A percentile compares a stretch with the other conserved stretches of the same genome.
These are phyloP conservation scores for Corythoichthys intestinalis DNA, from an alignment of 2,113 vertebrate species.

Conservation along the genomic window DNA sequence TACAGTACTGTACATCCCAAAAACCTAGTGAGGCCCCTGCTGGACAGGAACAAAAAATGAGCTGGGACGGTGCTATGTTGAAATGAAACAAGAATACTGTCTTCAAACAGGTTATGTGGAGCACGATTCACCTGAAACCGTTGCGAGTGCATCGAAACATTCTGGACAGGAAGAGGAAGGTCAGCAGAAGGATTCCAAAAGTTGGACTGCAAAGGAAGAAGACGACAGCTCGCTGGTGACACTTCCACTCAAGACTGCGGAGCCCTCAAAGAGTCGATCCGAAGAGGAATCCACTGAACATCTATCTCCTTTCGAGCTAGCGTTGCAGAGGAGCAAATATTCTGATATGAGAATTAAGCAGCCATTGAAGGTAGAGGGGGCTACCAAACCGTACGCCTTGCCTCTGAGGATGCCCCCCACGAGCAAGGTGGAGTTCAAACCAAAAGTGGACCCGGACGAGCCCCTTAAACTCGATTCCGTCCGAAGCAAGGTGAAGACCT, in stretches of 20 bases:
- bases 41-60: background rate
- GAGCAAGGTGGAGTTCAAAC: constrained; percentile 20
- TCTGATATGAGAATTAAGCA: constrained; percentile 22
- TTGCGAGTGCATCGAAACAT: background rate
- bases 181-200: background rate
- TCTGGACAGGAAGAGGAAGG: background rate
- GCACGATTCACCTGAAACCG: background rate
- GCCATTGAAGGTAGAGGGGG: constrained; percentile 31
- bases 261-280: background rate
- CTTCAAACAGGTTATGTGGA: background rate
- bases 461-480: background rate
- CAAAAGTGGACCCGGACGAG: constrained; percentile 22
- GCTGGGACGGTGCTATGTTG: background rate
- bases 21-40: background rate
- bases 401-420: constrained; percentile 72
- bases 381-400: constrained; percentile 76
- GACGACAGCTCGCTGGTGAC: background rate
- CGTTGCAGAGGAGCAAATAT: constrained; percentile 42
- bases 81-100: background rate
- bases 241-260: constrained; percentile 4
- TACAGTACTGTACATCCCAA: no score
- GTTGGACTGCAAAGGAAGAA: background rate
- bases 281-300: background rate
- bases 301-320: constrained; percentile 28
- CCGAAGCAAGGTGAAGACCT: constrained; percentile 29